Conservation (phyloP, 2,797 vertebrate genomes). For the Antrozous pallidus region DNA sequence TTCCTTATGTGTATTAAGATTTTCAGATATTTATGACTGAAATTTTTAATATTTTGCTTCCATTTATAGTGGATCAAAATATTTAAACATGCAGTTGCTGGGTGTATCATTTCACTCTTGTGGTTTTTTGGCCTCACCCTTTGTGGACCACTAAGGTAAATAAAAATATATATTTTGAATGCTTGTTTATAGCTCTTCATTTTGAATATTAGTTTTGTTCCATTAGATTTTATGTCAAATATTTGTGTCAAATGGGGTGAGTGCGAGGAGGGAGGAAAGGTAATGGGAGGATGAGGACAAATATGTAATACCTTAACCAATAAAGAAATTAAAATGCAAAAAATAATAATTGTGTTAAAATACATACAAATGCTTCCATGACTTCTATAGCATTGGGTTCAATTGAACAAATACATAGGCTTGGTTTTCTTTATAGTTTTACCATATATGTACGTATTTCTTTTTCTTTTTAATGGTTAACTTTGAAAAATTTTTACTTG, state of each 20-base stretch:
- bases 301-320: too few relatives aligned
- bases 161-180: slow-evolving; percentile 20
- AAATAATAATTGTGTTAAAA: not conserved
- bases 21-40: slow-evolving; percentile 46
- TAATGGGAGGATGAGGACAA: too few relatives aligned
- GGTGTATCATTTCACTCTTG: slow-evolving; percentile 94
- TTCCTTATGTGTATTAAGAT: not conserved
- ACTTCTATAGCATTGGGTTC: not conserved
- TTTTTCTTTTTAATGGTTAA: not conserved
- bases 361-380: not conserved
- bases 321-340: too few relatives aligned
- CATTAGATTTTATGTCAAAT: slow-evolving; percentile 33
- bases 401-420: not conserved
- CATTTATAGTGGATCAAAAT: slow-evolving; percentile 95
- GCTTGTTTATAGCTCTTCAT: slow-evolving; percentile 27
- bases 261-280: too few relatives aligned
- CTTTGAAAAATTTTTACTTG: not conserved
- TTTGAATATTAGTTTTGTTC: slow-evolving; percentile 38
- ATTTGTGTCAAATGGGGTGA: not conserved
- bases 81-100: slow-evolving; percentile 93
- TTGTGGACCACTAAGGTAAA: slow-evolving; percentile 97
- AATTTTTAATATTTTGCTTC: slow-evolving; percentile 61
- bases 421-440: not conserved
- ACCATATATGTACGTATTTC: not conserved
- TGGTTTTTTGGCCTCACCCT: slow-evolving; percentile 98